Evolutionary conservation across 2,888 invertebrate genomes (phyloP), one percentile per base, ranked within the genome.

Genomic region (Drepana falcataria): DNA sequence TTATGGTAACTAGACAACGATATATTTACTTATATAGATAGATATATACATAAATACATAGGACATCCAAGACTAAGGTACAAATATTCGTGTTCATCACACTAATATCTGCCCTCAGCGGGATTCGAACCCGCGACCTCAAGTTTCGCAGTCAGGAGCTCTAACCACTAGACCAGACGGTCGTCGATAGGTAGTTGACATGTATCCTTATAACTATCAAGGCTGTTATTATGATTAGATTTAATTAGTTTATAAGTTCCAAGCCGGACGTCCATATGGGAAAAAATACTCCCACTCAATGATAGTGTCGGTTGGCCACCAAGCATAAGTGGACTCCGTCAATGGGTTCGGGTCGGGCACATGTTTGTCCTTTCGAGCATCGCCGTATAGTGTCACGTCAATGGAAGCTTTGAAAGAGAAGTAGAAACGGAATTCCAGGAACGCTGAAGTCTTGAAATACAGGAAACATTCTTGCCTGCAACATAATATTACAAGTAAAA

Each of bases 391-490:
- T 0, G 79, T 60, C 37, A 81, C 59, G 33, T 79, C 75, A 0
- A 85, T 37, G 0, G 53, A 4, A 0, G 78, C 81, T 21, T 70
- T 71, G 65, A 80, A 83, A 0, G 82, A 81, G 66, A 82, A 86
- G 49, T 59, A 68, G 62, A 83, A 84, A 0, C 77, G 70, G 56
- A 85, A 81, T 63, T 84, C 77, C 0, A 85, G 53, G 62, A 63
- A 85, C 0, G 82, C 80, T 0, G 76, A 65, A 7, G 77, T 68
- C 52, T 77, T 83, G 77, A 74, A 85, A 64, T 82, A 85, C 1
- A 75, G 33, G 71, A 79, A 85, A 53, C 85, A 85, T 6, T 77
- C 71, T 3, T 61, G 7, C 41, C 85, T 85, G 77, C 0, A 68
- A 48, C 34, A 54, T 54, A 35, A 49, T 41, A 35, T 56, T 9